phyloP scores from a whole-genome alignment of 2,888 invertebrate species.

The Automeris io region DNA sequence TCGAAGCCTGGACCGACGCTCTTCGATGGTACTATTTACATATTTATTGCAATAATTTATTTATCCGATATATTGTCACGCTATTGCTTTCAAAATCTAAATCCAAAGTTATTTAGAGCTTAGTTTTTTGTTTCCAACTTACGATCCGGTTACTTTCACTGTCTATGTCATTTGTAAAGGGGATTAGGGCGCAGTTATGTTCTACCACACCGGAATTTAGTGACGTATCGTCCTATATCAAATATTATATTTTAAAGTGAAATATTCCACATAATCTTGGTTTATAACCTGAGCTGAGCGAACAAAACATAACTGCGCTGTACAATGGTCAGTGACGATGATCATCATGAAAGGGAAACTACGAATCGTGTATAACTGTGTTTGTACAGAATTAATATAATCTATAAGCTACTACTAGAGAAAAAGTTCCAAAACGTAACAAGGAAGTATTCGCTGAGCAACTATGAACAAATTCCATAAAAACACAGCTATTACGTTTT shows the following conservation, averaged over 20 bases:
- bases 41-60: constrained; percentile 69
- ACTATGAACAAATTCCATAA: constrained; percentile 55
- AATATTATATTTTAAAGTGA: constrained; percentile 1
- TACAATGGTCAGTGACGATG: constrained; percentile 39
- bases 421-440: constrained; percentile 61
- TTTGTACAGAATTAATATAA: constrained; percentile 54
- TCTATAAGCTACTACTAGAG: constrained; percentile 57
- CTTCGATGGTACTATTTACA: constrained; percentile 58
- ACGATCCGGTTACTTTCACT: not conserved
- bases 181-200: not conserved
- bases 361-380: constrained; percentile 35
- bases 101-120: not conserved
- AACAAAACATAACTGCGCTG: not conserved
- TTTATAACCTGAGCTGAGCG: not conserved
- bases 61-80: constrained; percentile 33
- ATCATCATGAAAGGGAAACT: constrained; percentile 42
- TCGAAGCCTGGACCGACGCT: constrained; percentile 57
- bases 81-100: not conserved
- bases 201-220: not conserved
- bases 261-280: constrained; percentile 1
- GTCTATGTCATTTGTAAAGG: constrained; percentile 1
- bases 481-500: constrained; percentile 37
- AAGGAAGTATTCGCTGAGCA: constrained; percentile 71
- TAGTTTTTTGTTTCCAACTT: not conserved
- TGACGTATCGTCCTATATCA: not conserved